Conservation (phyloP, 2,797 vertebrate species). For the Sebastolobus alascanus region DNA sequence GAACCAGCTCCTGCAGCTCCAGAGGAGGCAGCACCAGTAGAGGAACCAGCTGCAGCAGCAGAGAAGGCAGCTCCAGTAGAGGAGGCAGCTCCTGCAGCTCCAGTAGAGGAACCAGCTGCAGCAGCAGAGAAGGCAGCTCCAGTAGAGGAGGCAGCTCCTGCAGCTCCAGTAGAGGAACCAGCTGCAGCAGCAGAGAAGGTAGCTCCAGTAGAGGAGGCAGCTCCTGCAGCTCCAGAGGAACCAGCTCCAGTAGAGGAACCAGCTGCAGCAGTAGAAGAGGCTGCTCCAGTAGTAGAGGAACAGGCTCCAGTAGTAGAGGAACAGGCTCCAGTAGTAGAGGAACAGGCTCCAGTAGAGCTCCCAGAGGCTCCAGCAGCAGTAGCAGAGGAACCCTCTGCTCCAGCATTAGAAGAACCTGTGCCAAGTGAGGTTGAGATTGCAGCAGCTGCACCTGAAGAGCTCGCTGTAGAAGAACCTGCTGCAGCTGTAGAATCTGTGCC, state of each 20-base stretch:
- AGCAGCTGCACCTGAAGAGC: constrained; percentile 31
- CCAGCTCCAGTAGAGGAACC: background rate
- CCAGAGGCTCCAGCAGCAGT: background rate
- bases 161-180: background rate
- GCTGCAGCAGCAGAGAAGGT: background rate
- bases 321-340: background rate
- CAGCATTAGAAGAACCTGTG: constrained; percentile 33
- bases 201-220: background rate
- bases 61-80: background rate
- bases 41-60: background rate
- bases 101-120: background rate
- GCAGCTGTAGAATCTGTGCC: constrained; percentile 38
- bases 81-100: background rate
- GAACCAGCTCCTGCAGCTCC: background rate
- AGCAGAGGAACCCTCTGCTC: constrained; percentile 16
- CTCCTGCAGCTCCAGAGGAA: background rate
- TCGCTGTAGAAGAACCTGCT: constrained; percentile 44
- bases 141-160: background rate
- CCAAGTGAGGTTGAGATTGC: constrained; percentile 26
- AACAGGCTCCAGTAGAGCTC: background rate
- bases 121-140: background rate
- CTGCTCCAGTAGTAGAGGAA: background rate
- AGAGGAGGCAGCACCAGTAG: background rate
- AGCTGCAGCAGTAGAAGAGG: background rate
- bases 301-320: background rate